A percentile compares a stretch with the other conserved stretches of the same genome.
Evolutionary conservation across 2,888 invertebrate genomes (phyloP).

Genomic region (Lithophane leautieri): DNA sequence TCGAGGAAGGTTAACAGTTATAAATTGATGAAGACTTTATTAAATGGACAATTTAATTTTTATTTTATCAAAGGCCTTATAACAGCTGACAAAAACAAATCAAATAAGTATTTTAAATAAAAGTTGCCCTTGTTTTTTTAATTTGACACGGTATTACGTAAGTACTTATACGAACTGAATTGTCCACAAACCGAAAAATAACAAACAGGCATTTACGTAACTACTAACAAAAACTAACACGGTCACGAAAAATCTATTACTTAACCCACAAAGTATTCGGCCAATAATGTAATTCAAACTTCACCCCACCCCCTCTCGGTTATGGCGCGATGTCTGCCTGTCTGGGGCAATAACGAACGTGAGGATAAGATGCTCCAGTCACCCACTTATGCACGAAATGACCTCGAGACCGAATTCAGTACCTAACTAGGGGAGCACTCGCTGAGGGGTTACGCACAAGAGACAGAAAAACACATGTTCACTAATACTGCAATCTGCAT

Average conservation of each 20-base stretch:
- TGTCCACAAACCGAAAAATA: not conserved
- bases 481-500: not conserved
- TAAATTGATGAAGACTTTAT: not conserved
- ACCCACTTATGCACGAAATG: conserved; percentile 33
- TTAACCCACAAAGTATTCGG: not conserved
- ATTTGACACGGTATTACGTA: not conserved
- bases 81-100: not conserved
- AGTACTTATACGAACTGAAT: not conserved
- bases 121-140: not conserved
- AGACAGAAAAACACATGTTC: not conserved
- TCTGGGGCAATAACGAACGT: not conserved
- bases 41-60: not conserved
- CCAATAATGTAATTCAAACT: not conserved
- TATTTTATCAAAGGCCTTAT: not conserved
- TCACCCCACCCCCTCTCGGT: not conserved
- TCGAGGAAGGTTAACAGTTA: no score
- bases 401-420: conserved; percentile 20
- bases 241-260: no score
- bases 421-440: not conserved
- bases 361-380: conserved; percentile 6
- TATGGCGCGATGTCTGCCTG: not conserved
- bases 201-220: not conserved
- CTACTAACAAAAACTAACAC: not conserved
- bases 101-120: no score
- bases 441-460: not conserved